A percentile compares a stretch with the other conserved stretches of the same genome.
These are phyloP conservation scores for Hydrochoerus hydrochaeris DNA, from an alignment of 2,113 vertebrate species.

Conservation along the genomic window DNA sequence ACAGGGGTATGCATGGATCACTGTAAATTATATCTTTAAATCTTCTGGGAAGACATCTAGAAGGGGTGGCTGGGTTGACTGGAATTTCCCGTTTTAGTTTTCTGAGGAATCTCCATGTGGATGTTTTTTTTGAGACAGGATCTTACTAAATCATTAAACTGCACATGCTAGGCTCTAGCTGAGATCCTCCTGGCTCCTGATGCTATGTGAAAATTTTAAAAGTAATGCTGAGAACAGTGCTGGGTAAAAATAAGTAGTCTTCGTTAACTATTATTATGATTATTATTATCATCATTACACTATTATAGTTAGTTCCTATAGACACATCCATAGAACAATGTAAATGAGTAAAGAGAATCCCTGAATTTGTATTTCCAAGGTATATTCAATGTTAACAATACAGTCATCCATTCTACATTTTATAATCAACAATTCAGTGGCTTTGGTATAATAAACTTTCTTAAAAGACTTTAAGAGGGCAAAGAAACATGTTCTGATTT, in stretches of 20 bases:
- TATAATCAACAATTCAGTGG: background rate
- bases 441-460: background rate
- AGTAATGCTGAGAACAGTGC: background rate
- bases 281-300: background rate
- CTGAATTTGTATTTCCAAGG: conserved; percentile 10
- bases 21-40: background rate
- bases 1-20: background rate
- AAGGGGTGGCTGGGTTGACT: background rate
- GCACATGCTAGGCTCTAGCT: background rate
- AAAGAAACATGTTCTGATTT: conserved; percentile 8
- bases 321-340: background rate
- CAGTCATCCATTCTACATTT: background rate
- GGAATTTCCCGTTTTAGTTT: background rate
- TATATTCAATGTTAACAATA: conserved; percentile 30
- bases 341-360: background rate
- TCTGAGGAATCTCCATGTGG: background rate
- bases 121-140: background rate
- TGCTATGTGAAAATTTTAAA: background rate
- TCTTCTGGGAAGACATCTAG: background rate
- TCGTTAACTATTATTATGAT: background rate
- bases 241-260: background rate
- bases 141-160: background rate
- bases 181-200: background rate
- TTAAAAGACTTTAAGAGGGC: background rate
- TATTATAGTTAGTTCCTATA: background rate